Evolutionary conservation across 2,797 vertebrate species (phyloP).

Genomic region (Xerus rutilus): DNA sequence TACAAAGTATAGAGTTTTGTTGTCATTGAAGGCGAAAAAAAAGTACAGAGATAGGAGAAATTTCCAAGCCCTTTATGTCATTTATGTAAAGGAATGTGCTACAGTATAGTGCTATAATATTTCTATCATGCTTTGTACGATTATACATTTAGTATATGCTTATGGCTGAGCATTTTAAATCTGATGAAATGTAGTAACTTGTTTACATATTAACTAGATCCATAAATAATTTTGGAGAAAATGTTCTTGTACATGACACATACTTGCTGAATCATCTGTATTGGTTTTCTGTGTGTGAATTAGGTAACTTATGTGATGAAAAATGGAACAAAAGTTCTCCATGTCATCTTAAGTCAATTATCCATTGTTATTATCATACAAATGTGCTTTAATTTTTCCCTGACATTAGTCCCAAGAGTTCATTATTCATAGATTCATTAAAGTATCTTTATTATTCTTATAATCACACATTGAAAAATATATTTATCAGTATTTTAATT

Average conservation of each 20-base stretch:
- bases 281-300: conserved; percentile 7
- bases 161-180: background rate
- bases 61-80: background rate
- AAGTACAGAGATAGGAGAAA: background rate
- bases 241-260: background rate
- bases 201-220: background rate
- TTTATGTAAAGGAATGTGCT: background rate
- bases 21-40: background rate
- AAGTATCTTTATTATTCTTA: conserved; percentile 54
- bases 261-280: conserved; percentile 5
- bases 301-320: background rate
- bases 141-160: background rate
- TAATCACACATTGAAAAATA: conserved; percentile 43
- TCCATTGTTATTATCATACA: background rate
- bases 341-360: background rate
- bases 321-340: conserved; percentile 10
- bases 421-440: conserved; percentile 30
- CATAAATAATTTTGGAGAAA: conserved; percentile 6
- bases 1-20: background rate
- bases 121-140: background rate
- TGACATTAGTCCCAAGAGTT: background rate
- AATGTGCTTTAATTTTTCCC: conserved; percentile 43
- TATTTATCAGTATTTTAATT: conserved; percentile 45
- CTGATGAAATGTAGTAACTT: background rate
- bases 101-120: background rate